Evolutionary conservation across 1,140 invertebrate genomes (phyloP), one percentile per base, ranked within the genome.

Genomic region (Diorhabda carinulata): DNA sequence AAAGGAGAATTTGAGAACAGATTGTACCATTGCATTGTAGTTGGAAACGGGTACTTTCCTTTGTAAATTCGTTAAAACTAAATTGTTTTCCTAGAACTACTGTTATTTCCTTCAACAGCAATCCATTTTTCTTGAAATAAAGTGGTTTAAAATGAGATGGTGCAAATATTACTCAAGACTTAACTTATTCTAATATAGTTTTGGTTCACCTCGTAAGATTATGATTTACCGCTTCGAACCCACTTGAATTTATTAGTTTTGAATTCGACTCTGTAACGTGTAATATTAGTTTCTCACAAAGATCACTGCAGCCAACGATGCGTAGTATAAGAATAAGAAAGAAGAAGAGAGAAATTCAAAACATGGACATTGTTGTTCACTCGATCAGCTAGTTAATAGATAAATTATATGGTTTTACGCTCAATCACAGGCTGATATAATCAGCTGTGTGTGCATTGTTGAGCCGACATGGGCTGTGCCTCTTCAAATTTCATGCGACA

Each of bases 401-500:
- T 78, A 78, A 77, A 78, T 74, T 77, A 74, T 70, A 78, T 77
- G 73, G 74, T 76, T 78, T 78, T 76, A 78, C 71, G 77, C 74
- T 77, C 77, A 77, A 78, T 78, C 75, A 76, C 71, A 64, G 70
- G 47, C 70, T 73, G 77, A 78, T 78, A 77, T 71, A 74, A 78
- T 77, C 77, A 74, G 70, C 73, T 69, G 74, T 73, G 60, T 69
- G 57, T 71, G 68, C 72, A 74, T 76, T 76, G 74, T 73, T 74
- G 70, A 72, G 71, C 75, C 77, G 75, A 76, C 74, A 73, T 76
- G 71, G 72, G 73, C 66, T 73, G 65, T 75, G 76, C 74, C 74
- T 78, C 75, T 76, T 78, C 74, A 76, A 79, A 79, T 79, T 79
- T 79, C 78, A 79, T 79, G 78, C 78, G 78, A 78, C 76, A 77